Evolutionary conservation across 2,113 vertebrate species (phyloP), one percentile per base, ranked within the genome.

Genomic region (Pseudonaja textilis): DNA sequence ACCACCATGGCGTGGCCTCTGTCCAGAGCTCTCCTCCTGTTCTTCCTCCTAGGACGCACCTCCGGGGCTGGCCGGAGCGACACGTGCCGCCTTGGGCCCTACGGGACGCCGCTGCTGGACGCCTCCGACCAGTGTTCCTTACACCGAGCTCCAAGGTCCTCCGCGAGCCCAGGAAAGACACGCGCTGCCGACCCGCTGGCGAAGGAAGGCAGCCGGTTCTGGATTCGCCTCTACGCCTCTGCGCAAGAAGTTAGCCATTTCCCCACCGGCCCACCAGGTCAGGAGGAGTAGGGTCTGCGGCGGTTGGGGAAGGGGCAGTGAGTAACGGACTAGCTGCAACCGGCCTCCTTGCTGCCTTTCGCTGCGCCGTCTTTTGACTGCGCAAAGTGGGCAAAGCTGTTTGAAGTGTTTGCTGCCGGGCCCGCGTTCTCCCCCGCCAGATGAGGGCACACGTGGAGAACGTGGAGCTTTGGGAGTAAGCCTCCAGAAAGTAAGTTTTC

Each of bases 11-110:
- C 3, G 26, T n/a, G 45, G 18, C 26, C 59, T 16, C 18, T 20
- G 9, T 2, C 20, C 6, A 1, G 8, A 18, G 26, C 5, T 20
- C 45, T 90, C 9, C 8, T 89, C 5, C 8, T 90, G 25, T 18
- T 90, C 0, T 20, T 69, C 22, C 34, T 89, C 3, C 5, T 25
- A 20, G 89, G 25, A 22, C 25, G 8, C 1, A 18, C 1, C 3
- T 14, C 26, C 4, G 5, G 2, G 7, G 57, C 1, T 9, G 14
- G 11, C 12, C 5, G 29, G 16, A 29, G 59, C 12, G 59, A 69
- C 10, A 69, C 4, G 16, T 97, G 97, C 86, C 97, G 97, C 23
- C 96, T 96, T 39, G 95, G 97, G 96, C 56, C 81, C 0, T 96
- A 96, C 55, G 81, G 95, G 22, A 87, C 47, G 9, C 94, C 94